Percentiles rank a stretch among this genome's conserved stretches.
Evolutionary conservation across 2,797 vertebrate genomes (phyloP).

Genomic region (Protonibea diacanthus): DNA sequence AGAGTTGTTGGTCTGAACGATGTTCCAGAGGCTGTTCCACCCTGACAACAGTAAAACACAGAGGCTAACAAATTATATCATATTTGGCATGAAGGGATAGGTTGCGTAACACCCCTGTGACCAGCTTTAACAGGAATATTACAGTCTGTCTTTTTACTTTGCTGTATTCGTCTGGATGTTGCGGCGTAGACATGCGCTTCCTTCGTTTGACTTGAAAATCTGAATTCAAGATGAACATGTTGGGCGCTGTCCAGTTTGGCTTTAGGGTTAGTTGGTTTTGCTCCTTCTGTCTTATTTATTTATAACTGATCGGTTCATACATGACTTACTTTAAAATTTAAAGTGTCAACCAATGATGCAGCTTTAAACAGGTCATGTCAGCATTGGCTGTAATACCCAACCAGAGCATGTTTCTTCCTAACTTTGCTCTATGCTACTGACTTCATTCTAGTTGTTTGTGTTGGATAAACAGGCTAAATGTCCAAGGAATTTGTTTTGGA

Average conservation of each 20-base stretch:
- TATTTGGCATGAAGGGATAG: background rate
- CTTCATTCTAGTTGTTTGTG: constrained; percentile 17
- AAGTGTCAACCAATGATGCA: background rate
- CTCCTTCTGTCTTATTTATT: background rate
- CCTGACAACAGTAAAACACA: background rate
- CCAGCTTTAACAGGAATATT: background rate
- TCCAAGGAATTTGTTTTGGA: constrained; percentile 29
- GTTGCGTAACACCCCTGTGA: constrained; percentile 35
- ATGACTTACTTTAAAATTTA: background rate
- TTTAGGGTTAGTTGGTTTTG: too few relatives aligned
- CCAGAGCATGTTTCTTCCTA: background rate
- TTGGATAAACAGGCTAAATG: constrained; percentile 25
- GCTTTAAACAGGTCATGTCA: background rate
- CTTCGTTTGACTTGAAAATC: background rate
- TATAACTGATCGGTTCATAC: constrained; percentile 9
- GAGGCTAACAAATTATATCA: background rate
- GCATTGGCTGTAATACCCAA: background rate
- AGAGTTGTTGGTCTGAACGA: background rate
- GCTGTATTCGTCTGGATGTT: background rate
- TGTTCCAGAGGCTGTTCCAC: background rate
- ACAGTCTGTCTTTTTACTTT: background rate
- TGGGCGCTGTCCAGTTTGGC: background rate
- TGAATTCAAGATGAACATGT: constrained; percentile 10
- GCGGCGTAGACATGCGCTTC: background rate
- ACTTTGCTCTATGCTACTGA: background rate